These are phyloP conservation scores for Megastigmus dorsalis DNA, from an alignment of 2,888 invertebrate species.

Conservation along the genomic window DNA sequence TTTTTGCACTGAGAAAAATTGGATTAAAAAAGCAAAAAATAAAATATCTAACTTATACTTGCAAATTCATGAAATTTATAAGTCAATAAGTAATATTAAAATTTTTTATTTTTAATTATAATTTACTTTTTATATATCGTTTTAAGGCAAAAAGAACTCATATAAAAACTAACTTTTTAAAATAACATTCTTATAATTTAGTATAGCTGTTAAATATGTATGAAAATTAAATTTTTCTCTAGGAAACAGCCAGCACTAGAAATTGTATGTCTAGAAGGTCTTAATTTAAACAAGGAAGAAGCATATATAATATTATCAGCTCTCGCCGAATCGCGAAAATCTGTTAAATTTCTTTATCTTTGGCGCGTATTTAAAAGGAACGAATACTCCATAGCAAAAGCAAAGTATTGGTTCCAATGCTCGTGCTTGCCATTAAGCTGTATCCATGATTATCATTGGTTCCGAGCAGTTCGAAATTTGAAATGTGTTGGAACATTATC, in stretches of 20 bases:
- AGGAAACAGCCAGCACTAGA: slow-evolving; percentile 26
- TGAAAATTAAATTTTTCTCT: not conserved
- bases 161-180: too few species aligned
- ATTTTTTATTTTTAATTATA: too few species aligned
- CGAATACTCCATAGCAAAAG: not conserved
- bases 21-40: too few species aligned
- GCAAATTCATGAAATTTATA: too few species aligned
- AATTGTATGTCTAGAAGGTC: slow-evolving; percentile 33
- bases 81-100: too few species aligned
- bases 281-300: slow-evolving; percentile 13
- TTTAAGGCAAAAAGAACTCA: too few species aligned
- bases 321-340: not conserved
- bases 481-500: slow-evolving; percentile 7
- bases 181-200: not conserved
- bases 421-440: too few species aligned
- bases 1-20: too few species aligned
- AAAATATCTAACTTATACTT: too few species aligned
- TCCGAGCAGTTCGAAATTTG: not conserved
- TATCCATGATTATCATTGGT: too few species aligned
- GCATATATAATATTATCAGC: slow-evolving; percentile 18
- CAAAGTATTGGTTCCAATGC: too few species aligned
- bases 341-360: slow-evolving; percentile 26
- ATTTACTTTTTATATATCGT: too few species aligned
- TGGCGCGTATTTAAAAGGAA: slow-evolving; percentile 23
- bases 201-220: not conserved